Conservation (phyloP, 2,113 vertebrate genomes). For the Turdus rufiventris region DNA sequence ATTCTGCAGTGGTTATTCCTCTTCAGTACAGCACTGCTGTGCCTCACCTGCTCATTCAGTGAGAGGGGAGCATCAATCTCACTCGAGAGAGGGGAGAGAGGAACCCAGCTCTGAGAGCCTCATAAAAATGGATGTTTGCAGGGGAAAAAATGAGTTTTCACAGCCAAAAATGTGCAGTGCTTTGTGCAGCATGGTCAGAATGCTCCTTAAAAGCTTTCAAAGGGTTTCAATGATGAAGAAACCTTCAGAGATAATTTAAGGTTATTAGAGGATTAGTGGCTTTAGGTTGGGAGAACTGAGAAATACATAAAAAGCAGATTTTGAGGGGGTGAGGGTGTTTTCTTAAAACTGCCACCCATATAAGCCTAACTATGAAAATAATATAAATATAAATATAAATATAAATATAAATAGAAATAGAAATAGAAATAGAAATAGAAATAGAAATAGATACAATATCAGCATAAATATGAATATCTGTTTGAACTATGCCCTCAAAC, state of each 20-base stretch:
- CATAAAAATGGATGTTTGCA: neutral
- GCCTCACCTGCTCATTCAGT: neutral
- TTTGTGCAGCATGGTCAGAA: neutral
- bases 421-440: no score
- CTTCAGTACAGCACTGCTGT: neutral
- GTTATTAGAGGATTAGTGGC: neutral
- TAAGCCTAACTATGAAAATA: neutral
- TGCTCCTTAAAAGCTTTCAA: neutral
- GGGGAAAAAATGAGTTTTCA: neutral
- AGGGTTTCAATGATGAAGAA: neutral
- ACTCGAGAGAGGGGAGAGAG: neutral
- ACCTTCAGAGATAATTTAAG: neutral
- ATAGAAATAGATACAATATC: no score
- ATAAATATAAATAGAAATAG: no score
- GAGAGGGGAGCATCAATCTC: neutral
- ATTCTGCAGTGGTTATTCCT: neutral
- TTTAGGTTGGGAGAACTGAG: neutral
- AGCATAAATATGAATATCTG: neutral
- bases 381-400: no score
- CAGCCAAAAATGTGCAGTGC: neutral
- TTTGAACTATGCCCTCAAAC: neutral
- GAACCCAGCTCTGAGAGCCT: neutral
- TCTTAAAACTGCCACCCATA: neutral
- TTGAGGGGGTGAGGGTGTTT: neutral
- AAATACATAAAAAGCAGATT: neutral